phyloP scores from a whole-genome alignment of 2,888 invertebrate genomes.

The Andricus quercusramuli region DNA sequence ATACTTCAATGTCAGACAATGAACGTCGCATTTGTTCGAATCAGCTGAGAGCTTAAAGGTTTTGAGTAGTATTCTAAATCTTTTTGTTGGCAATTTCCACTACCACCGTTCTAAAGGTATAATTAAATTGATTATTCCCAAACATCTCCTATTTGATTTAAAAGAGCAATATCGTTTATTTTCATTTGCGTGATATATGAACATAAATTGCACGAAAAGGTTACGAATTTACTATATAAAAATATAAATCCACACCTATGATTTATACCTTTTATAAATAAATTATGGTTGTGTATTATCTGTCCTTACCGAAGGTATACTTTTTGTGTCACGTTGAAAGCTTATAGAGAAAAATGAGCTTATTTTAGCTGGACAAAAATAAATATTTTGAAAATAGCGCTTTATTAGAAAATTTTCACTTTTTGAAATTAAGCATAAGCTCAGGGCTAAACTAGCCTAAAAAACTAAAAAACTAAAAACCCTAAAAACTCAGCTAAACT shows the following conservation, averaged over 20 bases:
- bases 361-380: not conserved
- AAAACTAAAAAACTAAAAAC: too few relatives aligned
- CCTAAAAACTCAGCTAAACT: too few relatives aligned
- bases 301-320: not conserved
- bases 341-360: not conserved
- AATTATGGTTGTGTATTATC: not conserved
- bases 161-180: not conserved
- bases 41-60: not conserved
- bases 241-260: not conserved
- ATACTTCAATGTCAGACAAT: slow-evolving; percentile 2
- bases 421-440: not conserved
- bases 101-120: not conserved
- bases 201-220: not conserved
- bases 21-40: not conserved
- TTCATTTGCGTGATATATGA: not conserved
- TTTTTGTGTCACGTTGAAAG: not conserved
- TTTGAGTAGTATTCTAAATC: not conserved
- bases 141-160: not conserved
- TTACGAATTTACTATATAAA: not conserved
- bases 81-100: not conserved
- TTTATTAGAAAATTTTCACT: not conserved
- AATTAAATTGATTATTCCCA: not conserved
- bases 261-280: not conserved
- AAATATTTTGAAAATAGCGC: not conserved
- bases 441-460: too few relatives aligned